Evolutionary conservation across 2,888 invertebrate species (phyloP).

Genomic region (Andrena flavipes): DNA sequence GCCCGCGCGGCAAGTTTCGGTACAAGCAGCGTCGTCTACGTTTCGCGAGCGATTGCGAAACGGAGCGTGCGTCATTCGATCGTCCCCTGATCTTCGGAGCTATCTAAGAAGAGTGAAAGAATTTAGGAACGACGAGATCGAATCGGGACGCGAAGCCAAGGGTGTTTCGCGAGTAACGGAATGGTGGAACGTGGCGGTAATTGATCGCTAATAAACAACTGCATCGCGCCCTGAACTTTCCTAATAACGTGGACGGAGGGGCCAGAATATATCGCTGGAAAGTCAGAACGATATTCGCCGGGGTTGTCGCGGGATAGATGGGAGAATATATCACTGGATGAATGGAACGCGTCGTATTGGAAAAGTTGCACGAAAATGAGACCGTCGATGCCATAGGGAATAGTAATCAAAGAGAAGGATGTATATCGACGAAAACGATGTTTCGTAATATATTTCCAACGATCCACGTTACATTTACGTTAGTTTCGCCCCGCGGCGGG

Average conservation of each 20-base stretch:
- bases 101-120: not conserved
- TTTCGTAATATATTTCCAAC: not conserved
- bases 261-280: constrained; percentile 7
- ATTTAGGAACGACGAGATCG: not conserved
- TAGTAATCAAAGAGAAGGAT: constrained; percentile 14
- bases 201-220: constrained; percentile 12
- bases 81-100: not conserved
- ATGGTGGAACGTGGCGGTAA: constrained; percentile 1
- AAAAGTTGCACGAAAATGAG: constrained; percentile 27
- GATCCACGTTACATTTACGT: not conserved
- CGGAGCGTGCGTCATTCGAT: not conserved
- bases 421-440: not conserved
- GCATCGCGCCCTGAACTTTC: not conserved
- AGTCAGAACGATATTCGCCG: constrained; percentile 21
- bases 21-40: not conserved
- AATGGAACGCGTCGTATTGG: constrained; percentile 21
- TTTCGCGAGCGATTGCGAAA: not conserved
- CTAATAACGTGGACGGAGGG: not conserved
- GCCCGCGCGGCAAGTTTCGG: not conserved
- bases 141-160: not conserved
- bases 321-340: constrained; percentile 18
- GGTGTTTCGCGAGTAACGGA: not conserved
- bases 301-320: constrained; percentile 19
- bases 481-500: not conserved
- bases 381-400: constrained; percentile 8